Evolutionary conservation across 2,797 vertebrate genomes (phyloP).

Genomic region (Sciaenops ocellatus): DNA sequence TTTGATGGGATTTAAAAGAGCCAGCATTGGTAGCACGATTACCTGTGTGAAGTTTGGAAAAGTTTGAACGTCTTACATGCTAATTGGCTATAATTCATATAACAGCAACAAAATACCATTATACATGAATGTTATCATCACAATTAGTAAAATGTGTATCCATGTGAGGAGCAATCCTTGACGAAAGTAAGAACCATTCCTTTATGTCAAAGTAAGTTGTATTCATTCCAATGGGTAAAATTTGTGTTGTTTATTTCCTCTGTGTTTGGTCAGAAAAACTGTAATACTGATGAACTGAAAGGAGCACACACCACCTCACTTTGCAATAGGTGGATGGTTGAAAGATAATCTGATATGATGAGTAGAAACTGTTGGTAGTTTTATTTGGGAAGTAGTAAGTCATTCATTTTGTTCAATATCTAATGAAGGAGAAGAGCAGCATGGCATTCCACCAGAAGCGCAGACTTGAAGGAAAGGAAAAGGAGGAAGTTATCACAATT

Average conservation of each 20-base stretch:
- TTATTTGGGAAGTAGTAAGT: too few relatives aligned
- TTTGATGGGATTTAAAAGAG: conserved; percentile 33
- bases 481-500: neutral
- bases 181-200: neutral
- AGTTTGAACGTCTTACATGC: conserved; percentile 14
- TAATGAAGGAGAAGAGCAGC: neutral
- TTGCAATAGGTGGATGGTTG: neutral
- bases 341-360: neutral
- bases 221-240: neutral
- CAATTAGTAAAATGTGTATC: conserved; percentile 4
- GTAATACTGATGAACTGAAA: too few relatives aligned
- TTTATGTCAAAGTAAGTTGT: neutral
- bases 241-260: neutral
- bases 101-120: neutral
- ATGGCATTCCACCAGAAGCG: neutral
- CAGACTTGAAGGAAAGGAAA: conserved; percentile 1
- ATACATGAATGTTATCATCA: neutral
- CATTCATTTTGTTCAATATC: neutral
- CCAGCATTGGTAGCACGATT: neutral
- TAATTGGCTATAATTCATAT: conserved; percentile 30
- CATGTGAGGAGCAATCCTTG: neutral
- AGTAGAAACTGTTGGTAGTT: too few relatives aligned
- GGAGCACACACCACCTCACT: too few relatives aligned
- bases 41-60: conserved; percentile 16
- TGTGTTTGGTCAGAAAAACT: neutral